These are phyloP conservation scores for Plectropomus leopardus DNA, from an alignment of 2,113 vertebrate genomes.

Conservation along the genomic window DNA sequence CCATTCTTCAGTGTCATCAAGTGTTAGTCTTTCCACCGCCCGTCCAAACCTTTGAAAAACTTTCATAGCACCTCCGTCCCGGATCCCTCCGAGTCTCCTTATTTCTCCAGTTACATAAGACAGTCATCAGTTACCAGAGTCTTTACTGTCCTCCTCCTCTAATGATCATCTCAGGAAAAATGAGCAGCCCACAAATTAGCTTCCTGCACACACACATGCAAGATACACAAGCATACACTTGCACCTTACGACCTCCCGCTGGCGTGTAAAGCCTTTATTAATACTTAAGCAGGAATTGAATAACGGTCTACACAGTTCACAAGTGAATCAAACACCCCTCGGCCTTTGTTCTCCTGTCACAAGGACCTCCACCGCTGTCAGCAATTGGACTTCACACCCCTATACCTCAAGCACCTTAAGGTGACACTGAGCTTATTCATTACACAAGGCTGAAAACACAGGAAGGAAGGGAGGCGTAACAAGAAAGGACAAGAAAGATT, in stretches of 20 bases:
- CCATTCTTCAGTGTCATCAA: slow-evolving; percentile 33
- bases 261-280: slow-evolving; percentile 80
- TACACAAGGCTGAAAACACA: slow-evolving; percentile 23
- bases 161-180: slow-evolving; percentile 63
- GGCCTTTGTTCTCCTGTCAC: slow-evolving; percentile 77
- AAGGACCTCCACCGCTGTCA: slow-evolving; percentile 52
- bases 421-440: slow-evolving; percentile 28
- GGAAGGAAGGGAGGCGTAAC: slow-evolving; percentile 26
- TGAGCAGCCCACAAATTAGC: slow-evolving; percentile 63
- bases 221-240: slow-evolving; percentile 55
- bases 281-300: slow-evolving; percentile 86
- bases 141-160: slow-evolving; percentile 40
- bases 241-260: slow-evolving; percentile 70
- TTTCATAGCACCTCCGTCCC: slow-evolving; percentile 17
- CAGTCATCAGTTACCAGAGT: slow-evolving; percentile 56
- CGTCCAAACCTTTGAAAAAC: slow-evolving; percentile 27
- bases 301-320: slow-evolving; percentile 74
- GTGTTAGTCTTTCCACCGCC: slow-evolving; percentile 1
- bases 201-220: slow-evolving; percentile 27
- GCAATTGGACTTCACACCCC: slow-evolving; percentile 56
- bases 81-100: slow-evolving; percentile 19
- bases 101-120: slow-evolving; percentile 46
- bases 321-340: slow-evolving; percentile 77
- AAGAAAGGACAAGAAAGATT: slow-evolving; percentile 48
- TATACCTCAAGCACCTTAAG: slow-evolving; percentile 53